These are phyloP conservation scores for Parnassius glacialis DNA, from an alignment of 2,888 invertebrate species.

Conservation along the genomic window DNA sequence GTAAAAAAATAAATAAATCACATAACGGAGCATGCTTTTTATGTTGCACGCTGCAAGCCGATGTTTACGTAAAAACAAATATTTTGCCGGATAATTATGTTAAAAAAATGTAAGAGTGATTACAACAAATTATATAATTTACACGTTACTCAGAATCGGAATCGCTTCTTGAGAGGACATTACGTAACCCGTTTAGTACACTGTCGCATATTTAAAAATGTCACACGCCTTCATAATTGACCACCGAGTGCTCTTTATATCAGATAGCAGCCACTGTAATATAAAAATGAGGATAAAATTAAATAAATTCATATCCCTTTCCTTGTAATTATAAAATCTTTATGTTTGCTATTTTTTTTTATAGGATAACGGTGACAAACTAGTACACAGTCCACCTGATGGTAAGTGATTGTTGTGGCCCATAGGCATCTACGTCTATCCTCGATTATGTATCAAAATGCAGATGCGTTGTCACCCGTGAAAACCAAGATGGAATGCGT, in stretches of 20 bases:
- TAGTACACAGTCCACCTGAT: too few relatives aligned
- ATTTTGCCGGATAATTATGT: conserved; percentile 23
- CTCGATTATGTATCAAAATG: too few relatives aligned
- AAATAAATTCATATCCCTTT: too few relatives aligned
- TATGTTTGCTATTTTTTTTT: too few relatives aligned
- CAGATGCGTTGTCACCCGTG: too few relatives aligned
- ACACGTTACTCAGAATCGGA: conserved; percentile 18
- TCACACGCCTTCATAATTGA: conserved; percentile 32
- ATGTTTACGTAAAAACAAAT: conserved; percentile 14
- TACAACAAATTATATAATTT: conserved; percentile 36
- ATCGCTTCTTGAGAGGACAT: conserved; percentile 23
- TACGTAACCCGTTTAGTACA: conserved; percentile 32
- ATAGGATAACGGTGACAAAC: too few relatives aligned
- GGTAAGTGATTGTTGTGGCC: too few relatives aligned
- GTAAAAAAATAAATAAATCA: neutral
- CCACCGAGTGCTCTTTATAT: neutral
- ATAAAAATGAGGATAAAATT: too few relatives aligned
- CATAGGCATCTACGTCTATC: too few relatives aligned
- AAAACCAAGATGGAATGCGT: too few relatives aligned
- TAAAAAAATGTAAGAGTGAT: conserved; percentile 23
- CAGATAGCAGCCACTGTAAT: too few relatives aligned
- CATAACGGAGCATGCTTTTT: neutral
- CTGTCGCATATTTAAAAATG: conserved; percentile 33
- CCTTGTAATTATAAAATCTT: too few relatives aligned
- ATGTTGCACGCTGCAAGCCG: conserved; percentile 3